Conservation (phyloP, 2,113 vertebrate genomes). For the Alligator mississippiensis region DNA sequence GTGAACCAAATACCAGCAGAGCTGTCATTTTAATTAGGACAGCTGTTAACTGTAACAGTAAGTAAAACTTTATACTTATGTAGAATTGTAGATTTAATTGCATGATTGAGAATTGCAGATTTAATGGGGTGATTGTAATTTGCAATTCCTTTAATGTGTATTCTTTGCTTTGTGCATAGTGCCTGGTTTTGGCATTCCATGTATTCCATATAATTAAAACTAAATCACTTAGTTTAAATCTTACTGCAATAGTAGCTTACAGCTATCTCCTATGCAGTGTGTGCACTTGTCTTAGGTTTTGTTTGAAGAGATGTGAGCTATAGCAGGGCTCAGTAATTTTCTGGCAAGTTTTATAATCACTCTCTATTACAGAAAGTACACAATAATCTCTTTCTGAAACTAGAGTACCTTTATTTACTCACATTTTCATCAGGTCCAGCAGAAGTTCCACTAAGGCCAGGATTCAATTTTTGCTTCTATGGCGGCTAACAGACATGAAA, state of each 20-base stretch:
- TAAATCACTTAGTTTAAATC: too few relatives aligned
- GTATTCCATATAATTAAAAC: not conserved
- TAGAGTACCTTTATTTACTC: not conserved
- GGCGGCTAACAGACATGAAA: too few relatives aligned
- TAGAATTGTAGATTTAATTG: not conserved
- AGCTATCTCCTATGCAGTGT: too few relatives aligned
- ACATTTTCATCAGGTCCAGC: not conserved
- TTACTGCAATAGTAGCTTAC: too few relatives aligned
- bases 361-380: too few relatives aligned
- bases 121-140: not conserved
- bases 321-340: too few relatives aligned
- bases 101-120: not conserved
- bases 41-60: not conserved
- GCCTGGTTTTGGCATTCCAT: not conserved
- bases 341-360: too few relatives aligned
- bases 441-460: too few relatives aligned
- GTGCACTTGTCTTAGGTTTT: too few relatives aligned
- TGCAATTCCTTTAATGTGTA: not conserved
- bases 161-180: not conserved
- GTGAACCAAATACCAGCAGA: not conserved
- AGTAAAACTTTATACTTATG: not conserved
- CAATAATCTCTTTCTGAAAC: not conserved
- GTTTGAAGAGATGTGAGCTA: too few relatives aligned
- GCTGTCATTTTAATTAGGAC: slow-evolving; percentile 29
- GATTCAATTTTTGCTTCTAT: too few relatives aligned